Base-by-base conservation (phyloP, 2,888 invertebrate species). In the Octonoba sinensis region DNA sequence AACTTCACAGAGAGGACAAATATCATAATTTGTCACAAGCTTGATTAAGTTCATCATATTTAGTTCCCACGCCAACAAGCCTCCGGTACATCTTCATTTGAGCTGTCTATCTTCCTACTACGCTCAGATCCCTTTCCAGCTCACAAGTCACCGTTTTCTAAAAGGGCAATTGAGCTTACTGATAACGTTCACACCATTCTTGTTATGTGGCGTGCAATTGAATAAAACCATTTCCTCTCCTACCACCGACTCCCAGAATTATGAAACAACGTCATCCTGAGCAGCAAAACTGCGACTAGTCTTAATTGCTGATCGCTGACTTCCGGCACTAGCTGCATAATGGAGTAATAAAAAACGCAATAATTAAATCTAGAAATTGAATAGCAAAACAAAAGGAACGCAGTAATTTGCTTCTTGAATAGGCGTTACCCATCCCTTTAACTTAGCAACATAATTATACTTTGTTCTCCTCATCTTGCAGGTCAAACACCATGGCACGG, bases 291-390 rank as follows among this genome's bases (percentile, higher is more conserved):
- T 72, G 72, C 62, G 57, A 59, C 49, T 46, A 36, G 69, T 69
- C 69, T 57, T 81, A 81, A 81, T 81, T 74, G 69, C 72, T 81
- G 69, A 81, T 81, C 79, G 79, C 73, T 44, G 13, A 81, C 73
- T 81, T 81, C 79, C 79, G 79, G 79, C 73, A 69, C 69, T 66
- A 12, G 44, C 56, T 51, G 57, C 47, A 65, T 59, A 78, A 71
- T 72, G 47, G 73, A 73, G 79, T 56, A 59, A 81, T 81, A 74
- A 81, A 81, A 81, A 81, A 81, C 65, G 56, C 67, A 74, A 81
- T 81, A 81, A 81, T 81, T 81, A 81, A 81, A 81, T 73, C 79
- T 69, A 74, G 69, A 79, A 72, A 73, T 62, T 20, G 46, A 79
- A 81, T 73, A 79, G 56, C 24, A 69, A 73, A 67, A 81, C 67